A percentile compares a stretch with the other conserved stretches of the same genome.
These are phyloP conservation scores for Psammodynastes pulverulentus DNA, from an alignment of 2,113 vertebrate genomes.

Conservation along the genomic window DNA sequence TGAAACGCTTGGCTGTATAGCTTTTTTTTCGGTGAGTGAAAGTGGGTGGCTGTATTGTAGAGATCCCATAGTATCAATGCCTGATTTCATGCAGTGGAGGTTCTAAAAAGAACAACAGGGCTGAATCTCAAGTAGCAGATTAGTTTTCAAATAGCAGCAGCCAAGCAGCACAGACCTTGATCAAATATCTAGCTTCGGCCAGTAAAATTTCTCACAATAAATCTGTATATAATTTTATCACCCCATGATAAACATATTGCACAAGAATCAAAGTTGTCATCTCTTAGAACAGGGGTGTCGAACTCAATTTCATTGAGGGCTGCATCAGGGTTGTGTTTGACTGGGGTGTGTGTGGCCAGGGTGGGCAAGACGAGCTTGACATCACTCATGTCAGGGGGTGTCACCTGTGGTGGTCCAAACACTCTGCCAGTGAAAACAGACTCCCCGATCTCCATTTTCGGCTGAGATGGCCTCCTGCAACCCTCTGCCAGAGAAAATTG, in stretches of 20 bases:
- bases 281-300: too few relatives aligned
- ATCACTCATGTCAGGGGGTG: too few relatives aligned
- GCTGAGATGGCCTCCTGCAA: too few relatives aligned
- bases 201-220: neutral
- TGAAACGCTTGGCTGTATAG: neutral
- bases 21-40: neutral
- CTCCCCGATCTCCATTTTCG: too few relatives aligned
- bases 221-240: neutral
- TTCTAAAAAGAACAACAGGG: neutral
- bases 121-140: neutral
- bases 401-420: too few relatives aligned
- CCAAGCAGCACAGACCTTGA: neutral
- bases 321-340: too few relatives aligned
- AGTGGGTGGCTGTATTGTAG: neutral
- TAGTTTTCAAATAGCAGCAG: neutral
- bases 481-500: too few relatives aligned
- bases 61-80: neutral
- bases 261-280: neutral
- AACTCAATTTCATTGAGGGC: too few relatives aligned
- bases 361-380: too few relatives aligned
- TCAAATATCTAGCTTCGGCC: neutral
- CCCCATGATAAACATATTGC: neutral
- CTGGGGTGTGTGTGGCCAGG: too few relatives aligned
- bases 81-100: neutral
- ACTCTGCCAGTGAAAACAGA: too few relatives aligned